A percentile compares a stretch with the other conserved stretches of the same genome.
These are phyloP conservation scores for Centroberyx gerrardi DNA, from an alignment of 2,797 vertebrate genomes.

Conservation along the genomic window DNA sequence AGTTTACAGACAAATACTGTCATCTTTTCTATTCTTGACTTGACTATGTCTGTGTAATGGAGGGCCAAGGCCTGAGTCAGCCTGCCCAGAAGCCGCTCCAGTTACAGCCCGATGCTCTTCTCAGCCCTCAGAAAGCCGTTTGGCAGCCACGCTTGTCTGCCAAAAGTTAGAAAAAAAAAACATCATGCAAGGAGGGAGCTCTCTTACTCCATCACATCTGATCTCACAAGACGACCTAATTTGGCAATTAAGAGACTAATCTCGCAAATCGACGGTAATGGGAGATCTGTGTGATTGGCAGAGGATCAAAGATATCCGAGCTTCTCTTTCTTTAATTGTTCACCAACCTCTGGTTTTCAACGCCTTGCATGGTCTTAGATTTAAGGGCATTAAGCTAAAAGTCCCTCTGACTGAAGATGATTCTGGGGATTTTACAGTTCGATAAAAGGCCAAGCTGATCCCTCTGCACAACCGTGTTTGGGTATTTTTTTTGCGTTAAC, in stretches of 20 bases:
- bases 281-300: conserved; percentile 38
- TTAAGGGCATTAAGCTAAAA: conserved; percentile 37
- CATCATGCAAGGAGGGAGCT: not conserved
- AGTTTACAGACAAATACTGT: too few species aligned
- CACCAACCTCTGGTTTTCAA: not conserved
- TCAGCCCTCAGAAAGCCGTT: conserved; percentile 1
- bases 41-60: too few species aligned
- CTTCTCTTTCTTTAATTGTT: conserved; percentile 22
- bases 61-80: conserved; percentile 17
- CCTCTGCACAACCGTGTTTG: conserved; percentile 22
- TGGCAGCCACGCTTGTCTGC: not conserved
- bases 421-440: conserved; percentile 47
- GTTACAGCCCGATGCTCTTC: conserved; percentile 19
- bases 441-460: conserved; percentile 20
- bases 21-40: too few species aligned
- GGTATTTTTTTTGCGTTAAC: conserved; percentile 19
- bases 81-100: conserved; percentile 19
- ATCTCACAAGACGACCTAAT: conserved; percentile 35
- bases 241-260: conserved; percentile 37
- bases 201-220: conserved; percentile 18
- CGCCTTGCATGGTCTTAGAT: conserved; percentile 9
- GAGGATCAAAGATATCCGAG: conserved; percentile 50
- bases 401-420: conserved; percentile 30
- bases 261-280: conserved; percentile 24
- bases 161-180: not conserved